phyloP scores from a whole-genome alignment of 2,888 invertebrate genomes.

The Cephonodes hylas region DNA sequence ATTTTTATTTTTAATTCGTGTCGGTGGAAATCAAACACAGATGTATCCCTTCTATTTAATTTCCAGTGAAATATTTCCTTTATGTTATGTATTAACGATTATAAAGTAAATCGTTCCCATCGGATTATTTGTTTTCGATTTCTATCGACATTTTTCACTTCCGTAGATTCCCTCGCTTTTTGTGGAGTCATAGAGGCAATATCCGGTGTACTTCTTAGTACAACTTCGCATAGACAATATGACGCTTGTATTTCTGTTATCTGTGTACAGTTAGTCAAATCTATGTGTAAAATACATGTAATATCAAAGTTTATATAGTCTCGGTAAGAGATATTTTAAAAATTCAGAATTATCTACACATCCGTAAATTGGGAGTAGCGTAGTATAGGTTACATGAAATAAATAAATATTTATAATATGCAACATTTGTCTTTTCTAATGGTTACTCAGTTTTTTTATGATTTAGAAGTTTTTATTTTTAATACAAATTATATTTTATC shows the following conservation, averaged over 20 bases:
- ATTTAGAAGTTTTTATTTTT: neutral
- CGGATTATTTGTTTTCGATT: neutral
- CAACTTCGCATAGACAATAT: slow-evolving; percentile 13
- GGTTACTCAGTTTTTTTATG: neutral
- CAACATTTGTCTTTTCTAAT: slow-evolving; percentile 28
- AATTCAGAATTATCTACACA: slow-evolving; percentile 29
- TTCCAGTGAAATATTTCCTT: too few relatives aligned
- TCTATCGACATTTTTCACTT: slow-evolving; percentile 15
- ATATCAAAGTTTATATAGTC: slow-evolving; percentile 23
- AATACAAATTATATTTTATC: neutral
- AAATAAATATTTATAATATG: slow-evolving; percentile 41
- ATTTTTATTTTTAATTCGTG: slow-evolving; percentile 36
- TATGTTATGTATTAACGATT: too few relatives aligned
- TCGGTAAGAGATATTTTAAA: slow-evolving; percentile 27
- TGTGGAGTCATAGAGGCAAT: slow-evolving; percentile 7
- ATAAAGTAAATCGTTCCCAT: too few relatives aligned
- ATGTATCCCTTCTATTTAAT: too few relatives aligned
- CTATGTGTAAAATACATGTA: slow-evolving; percentile 27
- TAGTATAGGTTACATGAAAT: slow-evolving; percentile 37
- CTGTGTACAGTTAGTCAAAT: slow-evolving; percentile 23
- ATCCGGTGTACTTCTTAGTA: slow-evolving; percentile 6
- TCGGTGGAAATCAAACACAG: neutral
- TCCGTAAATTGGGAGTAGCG: slow-evolving; percentile 30
- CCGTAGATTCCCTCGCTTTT: slow-evolving; percentile 16
- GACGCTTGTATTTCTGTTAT: slow-evolving; percentile 11